phyloP scores from a whole-genome alignment of 2,113 vertebrate species.

The Rhipidura dahli region DNA sequence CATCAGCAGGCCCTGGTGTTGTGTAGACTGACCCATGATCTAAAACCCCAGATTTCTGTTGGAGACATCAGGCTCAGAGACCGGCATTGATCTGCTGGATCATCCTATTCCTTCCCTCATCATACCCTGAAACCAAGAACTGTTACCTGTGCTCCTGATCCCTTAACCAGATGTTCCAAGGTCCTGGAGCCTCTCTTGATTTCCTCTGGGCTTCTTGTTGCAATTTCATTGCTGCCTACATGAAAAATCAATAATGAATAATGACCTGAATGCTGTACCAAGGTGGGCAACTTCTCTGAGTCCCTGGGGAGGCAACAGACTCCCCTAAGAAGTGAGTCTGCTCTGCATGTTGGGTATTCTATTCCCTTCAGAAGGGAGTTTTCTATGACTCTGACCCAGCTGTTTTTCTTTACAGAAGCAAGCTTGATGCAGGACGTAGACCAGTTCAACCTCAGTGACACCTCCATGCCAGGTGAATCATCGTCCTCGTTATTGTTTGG shows the following conservation, averaged over 20 bases:
- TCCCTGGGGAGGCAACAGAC: background rate
- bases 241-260: background rate
- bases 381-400: background rate
- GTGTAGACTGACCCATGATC: background rate
- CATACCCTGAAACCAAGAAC: background rate
- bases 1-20: background rate
- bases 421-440: background rate
- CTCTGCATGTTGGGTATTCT: background rate
- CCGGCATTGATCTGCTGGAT: background rate
- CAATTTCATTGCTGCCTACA: background rate
- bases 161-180: background rate
- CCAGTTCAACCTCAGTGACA: background rate
- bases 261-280: accelerated
- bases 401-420: background rate
- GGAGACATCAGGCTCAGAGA: background rate
- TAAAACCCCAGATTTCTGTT: background rate
- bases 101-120: background rate
- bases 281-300: background rate
- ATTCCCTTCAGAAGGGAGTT: background rate
- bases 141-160: background rate
- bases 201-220: background rate
- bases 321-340: background rate
- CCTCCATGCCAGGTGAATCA: background rate
- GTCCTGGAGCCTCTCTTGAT: background rate
- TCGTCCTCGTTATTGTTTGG: accelerated